Evolutionary conservation across 35 echinoderm and acorn worm genomes (phyloP), one percentile per base, ranked within the genome.

Genomic region (Anneissia japonica): DNA sequence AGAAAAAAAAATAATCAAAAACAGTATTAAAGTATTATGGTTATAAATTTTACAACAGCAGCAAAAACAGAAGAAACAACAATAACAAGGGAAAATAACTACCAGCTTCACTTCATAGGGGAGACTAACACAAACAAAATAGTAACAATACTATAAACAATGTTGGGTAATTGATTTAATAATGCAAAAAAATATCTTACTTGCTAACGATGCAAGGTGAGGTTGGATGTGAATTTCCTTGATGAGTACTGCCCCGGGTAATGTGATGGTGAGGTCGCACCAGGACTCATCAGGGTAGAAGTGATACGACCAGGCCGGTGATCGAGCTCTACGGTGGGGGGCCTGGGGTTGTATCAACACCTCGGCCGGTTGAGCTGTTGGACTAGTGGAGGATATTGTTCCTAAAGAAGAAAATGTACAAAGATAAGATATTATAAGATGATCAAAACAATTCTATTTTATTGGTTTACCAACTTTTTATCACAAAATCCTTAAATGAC

Each of bases 261-360:
- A 84, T 16, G 89, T 91, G 76, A 99, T 92, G 74, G 92, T 90
- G 39, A 99, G 89, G 73, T 99, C 92, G 89, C 92, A 99, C 96
- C 96, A 99, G 0, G 89, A 85, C 75, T 99, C 96, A 73, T 99
- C 89, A 0, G 96, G 92, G 74, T 93, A 99, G 89, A 99, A 99
- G 28, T 93, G 93, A 74, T 99, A 93, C 10, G 96, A 93, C 96
- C 96, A 99, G 38, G 96, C 93, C 5, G 79, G 35, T 75, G 93
- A 86, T 34, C 96, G 82, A 74, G 92, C 90, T 38, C 96, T 86
- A 16, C 96, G 80, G 34, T 94, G 86, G 23, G 96, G 89, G 0
- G 92, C 82, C 21, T 93, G 90, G 29, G 93, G 92, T 43, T 94
- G 96, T 26, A 99, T 72, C 13, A 99, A 76, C 16, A 89, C 90